These are phyloP conservation scores for Drosophila kambysellisi DNA, from an alignment of 2,888 invertebrate genomes.

Conservation along the genomic window DNA sequence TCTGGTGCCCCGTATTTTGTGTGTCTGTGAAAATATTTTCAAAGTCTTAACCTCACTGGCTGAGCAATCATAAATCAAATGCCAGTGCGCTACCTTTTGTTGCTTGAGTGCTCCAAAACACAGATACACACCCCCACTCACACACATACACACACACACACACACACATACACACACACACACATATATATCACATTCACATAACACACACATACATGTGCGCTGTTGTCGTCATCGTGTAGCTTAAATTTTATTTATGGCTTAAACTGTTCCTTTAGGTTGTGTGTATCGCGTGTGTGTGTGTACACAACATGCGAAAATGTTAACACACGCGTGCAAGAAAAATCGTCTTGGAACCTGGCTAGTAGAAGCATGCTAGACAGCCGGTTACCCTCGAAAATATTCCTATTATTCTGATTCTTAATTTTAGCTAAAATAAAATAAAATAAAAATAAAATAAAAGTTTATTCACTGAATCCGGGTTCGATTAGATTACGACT, in stretches of 20 bases:
- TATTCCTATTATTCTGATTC: not conserved
- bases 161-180: constrained; percentile 13
- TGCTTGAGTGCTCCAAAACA: constrained; percentile 66
- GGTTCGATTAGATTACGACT: no score
- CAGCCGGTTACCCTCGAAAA: constrained; percentile 1
- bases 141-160: no score
- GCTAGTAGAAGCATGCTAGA: not conserved
- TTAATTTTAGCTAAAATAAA: not conserved
- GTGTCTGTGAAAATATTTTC: constrained; percentile 78
- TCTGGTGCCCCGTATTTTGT: constrained; percentile 53
- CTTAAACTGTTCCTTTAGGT: constrained; percentile 55
- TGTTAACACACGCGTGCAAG: constrained; percentile 53
- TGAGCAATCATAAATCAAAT: constrained; percentile 80
- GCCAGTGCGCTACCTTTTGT: constrained; percentile 76
- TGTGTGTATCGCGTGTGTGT: constrained; percentile 25
- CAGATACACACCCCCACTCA: no score
- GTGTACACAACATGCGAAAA: constrained; percentile 48
- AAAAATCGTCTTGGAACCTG: constrained; percentile 41
- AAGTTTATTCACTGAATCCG: not conserved
- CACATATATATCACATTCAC: constrained; percentile 14
- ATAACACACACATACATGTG: constrained; percentile 22
- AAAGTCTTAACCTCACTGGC: constrained; percentile 78
- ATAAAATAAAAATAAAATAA: no score
- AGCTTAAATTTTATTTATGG: constrained; percentile 80
- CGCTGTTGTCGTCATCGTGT: constrained; percentile 68